These are phyloP conservation scores for Danionella dracula DNA, from an alignment of 2,797 vertebrate genomes.

Conservation along the genomic window DNA sequence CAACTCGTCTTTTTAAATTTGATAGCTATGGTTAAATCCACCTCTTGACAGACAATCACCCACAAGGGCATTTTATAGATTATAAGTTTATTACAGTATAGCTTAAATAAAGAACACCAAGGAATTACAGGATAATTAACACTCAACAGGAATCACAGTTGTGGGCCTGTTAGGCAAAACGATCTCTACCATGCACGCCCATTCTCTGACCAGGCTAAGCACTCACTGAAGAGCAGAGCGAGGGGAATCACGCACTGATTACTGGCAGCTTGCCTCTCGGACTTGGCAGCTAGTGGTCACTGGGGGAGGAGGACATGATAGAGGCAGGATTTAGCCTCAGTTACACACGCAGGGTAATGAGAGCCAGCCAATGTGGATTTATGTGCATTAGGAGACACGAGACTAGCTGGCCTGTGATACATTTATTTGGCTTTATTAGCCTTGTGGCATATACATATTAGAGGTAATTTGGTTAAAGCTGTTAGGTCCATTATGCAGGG, in stretches of 20 bases:
- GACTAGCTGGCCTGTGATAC: constrained; percentile 39
- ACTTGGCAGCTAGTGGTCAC: constrained; percentile 71
- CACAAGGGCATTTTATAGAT: too few relatives aligned
- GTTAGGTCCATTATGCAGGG: constrained; percentile 48
- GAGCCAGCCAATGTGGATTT: constrained; percentile 62
- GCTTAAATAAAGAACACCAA: constrained; percentile 33
- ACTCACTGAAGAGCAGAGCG: constrained; percentile 64
- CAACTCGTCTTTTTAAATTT: too few relatives aligned
- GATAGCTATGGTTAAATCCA: too few relatives aligned
- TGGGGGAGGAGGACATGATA: constrained; percentile 58
- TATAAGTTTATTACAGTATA: not conserved
- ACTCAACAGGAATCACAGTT: not conserved
- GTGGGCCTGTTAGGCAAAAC: constrained; percentile 42
- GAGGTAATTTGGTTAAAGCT: constrained; percentile 48
- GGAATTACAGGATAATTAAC: not conserved
- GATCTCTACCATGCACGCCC: constrained; percentile 31
- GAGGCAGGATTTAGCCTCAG: constrained; percentile 47
- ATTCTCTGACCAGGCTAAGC: constrained; percentile 34
- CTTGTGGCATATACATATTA: constrained; percentile 50
- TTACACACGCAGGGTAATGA: constrained; percentile 61
- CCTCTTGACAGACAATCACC: too few relatives aligned
- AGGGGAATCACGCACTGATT: constrained; percentile 61
- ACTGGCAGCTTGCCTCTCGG: constrained; percentile 71
- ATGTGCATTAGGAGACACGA: constrained; percentile 49
- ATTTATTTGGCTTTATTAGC: constrained; percentile 48